Evolutionary conservation across 2,888 invertebrate genomes (phyloP).

Genomic region (Aphidoletes aphidimyza): DNA sequence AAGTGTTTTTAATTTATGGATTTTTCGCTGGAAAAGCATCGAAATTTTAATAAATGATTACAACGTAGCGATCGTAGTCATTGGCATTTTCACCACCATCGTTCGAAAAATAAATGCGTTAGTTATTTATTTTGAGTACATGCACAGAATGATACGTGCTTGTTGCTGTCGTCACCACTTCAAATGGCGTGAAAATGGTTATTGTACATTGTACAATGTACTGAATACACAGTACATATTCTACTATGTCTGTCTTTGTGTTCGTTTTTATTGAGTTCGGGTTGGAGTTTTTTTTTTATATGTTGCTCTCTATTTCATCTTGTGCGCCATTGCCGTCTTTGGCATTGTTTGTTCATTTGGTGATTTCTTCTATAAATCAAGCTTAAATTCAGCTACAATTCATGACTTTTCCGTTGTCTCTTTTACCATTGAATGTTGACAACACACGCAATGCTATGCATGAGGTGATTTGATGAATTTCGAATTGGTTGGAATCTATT

Average conservation of each 20-base stretch:
- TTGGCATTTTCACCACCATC: background rate
- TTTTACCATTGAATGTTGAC: background rate
- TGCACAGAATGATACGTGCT: background rate
- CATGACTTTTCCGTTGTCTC: conserved; percentile 4
- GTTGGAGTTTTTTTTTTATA: background rate
- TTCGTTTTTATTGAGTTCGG: background rate
- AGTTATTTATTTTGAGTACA: background rate
- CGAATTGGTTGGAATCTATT: background rate
- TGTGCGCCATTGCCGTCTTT: background rate
- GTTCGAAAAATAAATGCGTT: background rate
- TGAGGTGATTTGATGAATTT: background rate
- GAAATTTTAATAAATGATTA: conserved; percentile 5
- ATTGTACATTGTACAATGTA: too few relatives aligned
- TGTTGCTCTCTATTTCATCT: background rate
- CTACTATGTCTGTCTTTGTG: too few relatives aligned
- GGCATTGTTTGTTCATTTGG: background rate
- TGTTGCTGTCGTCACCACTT: background rate
- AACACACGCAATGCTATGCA: background rate
- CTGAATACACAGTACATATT: too few relatives aligned
- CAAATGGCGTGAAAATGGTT: background rate
- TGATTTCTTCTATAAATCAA: conserved; percentile 27
- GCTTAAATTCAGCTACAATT: conserved; percentile 39
- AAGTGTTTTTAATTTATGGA: background rate
- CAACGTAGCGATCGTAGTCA: background rate
- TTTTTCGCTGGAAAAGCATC: conserved; percentile 10